phyloP scores from a whole-genome alignment of 2,888 invertebrate species.

The Lepidocyrtinus sp. region DNA sequence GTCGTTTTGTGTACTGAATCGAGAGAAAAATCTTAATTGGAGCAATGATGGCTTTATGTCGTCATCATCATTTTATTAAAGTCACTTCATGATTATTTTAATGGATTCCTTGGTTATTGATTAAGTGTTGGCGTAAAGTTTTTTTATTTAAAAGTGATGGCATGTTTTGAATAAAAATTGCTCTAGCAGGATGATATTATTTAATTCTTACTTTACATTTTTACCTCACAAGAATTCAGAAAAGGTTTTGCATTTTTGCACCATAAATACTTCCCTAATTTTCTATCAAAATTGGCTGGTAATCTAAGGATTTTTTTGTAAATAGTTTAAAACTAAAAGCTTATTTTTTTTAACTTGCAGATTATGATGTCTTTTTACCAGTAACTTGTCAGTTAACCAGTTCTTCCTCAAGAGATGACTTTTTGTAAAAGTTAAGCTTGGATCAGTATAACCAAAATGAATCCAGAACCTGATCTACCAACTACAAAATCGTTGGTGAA shows the following conservation, averaged over 20 bases:
- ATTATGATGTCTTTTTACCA: background rate
- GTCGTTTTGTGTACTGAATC: background rate
- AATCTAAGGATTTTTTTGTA: no score
- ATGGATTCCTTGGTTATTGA: no score
- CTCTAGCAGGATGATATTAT: no score
- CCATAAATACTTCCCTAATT: conserved; percentile 20
- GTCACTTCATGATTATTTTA: no score
- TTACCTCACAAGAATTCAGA: no score
- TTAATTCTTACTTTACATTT: no score
- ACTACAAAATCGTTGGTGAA: background rate
- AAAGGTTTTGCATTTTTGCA: conserved; percentile 22
- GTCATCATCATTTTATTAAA: no score
- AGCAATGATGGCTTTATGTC: conserved; percentile 2
- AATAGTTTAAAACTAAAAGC: no score
- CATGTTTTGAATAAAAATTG: no score
- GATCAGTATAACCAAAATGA: conserved; percentile 34
- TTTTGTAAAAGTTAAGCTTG: background rate
- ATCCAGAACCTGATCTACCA: conserved; percentile 31
- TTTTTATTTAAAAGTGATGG: no score
- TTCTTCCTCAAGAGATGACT: background rate
- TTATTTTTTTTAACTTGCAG: background rate
- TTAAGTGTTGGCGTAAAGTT: no score
- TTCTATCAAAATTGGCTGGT: conserved; percentile 21
- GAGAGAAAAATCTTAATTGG: conserved; percentile 11
- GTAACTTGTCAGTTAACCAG: background rate